phyloP scores from a whole-genome alignment of 2,888 invertebrate species.

The Eupithecia centaureata region DNA sequence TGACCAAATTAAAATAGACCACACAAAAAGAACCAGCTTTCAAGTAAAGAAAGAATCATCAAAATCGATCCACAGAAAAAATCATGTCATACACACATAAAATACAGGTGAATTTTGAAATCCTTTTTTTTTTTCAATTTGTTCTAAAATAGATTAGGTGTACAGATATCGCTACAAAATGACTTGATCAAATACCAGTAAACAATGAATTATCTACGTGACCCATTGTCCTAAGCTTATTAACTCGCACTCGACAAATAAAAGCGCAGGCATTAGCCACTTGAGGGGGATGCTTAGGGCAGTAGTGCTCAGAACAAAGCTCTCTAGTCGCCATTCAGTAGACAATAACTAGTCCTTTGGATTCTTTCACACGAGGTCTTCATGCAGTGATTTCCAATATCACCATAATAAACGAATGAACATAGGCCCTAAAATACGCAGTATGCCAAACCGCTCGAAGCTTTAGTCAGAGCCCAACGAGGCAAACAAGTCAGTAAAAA shows the following conservation, averaged over 20 bases:
- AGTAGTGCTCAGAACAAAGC: constrained; percentile 40
- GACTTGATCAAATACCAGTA: neutral
- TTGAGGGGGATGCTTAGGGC: constrained; percentile 29
- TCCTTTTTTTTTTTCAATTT: no score
- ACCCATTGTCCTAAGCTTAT: constrained; percentile 23
- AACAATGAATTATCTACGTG: constrained; percentile 11
- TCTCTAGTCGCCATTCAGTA: constrained; percentile 38
- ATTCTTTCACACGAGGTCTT: constrained; percentile 18
- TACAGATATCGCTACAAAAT: neutral
- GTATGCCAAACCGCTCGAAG: no score
- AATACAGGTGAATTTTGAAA: no score
- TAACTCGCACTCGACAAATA: constrained; percentile 29
- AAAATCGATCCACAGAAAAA: no score
- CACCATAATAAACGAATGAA: no score
- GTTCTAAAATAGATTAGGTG: neutral
- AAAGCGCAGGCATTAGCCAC: constrained; percentile 35
- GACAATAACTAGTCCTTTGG: constrained; percentile 43
- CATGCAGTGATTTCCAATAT: neutral
- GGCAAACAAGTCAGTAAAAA: no score
- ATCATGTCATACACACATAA: no score
- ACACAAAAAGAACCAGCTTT: no score
- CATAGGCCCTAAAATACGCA: no score
- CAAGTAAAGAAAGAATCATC: no score
- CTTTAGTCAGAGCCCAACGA: no score
- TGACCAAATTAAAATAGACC: no score